These are phyloP conservation scores for Pseudomyrmex dendroicus DNA, from an alignment of 1,140 invertebrate species.

Conservation along the genomic window DNA sequence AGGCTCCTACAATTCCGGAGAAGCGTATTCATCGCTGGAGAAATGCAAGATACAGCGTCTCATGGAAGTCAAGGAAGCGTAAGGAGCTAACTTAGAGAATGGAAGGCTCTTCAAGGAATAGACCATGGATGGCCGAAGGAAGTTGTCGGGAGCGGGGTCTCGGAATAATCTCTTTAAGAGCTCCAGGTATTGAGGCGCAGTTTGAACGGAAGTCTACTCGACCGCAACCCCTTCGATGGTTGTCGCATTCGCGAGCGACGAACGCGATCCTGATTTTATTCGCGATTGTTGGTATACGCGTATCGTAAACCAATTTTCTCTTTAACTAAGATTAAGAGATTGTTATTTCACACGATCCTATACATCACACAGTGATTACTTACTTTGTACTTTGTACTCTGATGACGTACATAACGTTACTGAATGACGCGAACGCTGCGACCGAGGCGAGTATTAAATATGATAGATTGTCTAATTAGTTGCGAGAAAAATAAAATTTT, in stretches of 20 bases:
- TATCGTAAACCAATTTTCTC: slow-evolving; percentile 21
- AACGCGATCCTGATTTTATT: background rate
- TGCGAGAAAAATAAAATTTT: slow-evolving; percentile 18
- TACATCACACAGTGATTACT: slow-evolving; percentile 11
- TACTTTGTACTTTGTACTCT: slow-evolving; percentile 26
- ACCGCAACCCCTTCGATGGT: slow-evolving; percentile 44
- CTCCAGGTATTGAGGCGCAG: slow-evolving; percentile 51
- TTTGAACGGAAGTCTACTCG: slow-evolving; percentile 64
- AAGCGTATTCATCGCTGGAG: slow-evolving; percentile 65
- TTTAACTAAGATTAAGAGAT: background rate
- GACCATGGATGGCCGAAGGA: slow-evolving; percentile 59
- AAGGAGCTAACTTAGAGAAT: slow-evolving; percentile 65
- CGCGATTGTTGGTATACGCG: background rate
- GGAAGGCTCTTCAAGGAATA: slow-evolving; percentile 65
- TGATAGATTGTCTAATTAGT: slow-evolving; percentile 55
- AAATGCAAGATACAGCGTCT: slow-evolving; percentile 68
- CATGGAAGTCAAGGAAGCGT: slow-evolving; percentile 70
- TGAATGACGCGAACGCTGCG: background rate
- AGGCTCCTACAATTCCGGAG: slow-evolving; percentile 8
- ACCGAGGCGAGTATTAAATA: slow-evolving; percentile 30
- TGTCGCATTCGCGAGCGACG: slow-evolving; percentile 47
- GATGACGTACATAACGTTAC: slow-evolving; percentile 1
- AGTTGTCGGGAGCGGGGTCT: slow-evolving; percentile 54
- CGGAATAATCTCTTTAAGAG: slow-evolving; percentile 75
- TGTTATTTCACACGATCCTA: slow-evolving; percentile 20